phyloP scores from a whole-genome alignment of 2,113 vertebrate species.

The Lagopus muta region DNA sequence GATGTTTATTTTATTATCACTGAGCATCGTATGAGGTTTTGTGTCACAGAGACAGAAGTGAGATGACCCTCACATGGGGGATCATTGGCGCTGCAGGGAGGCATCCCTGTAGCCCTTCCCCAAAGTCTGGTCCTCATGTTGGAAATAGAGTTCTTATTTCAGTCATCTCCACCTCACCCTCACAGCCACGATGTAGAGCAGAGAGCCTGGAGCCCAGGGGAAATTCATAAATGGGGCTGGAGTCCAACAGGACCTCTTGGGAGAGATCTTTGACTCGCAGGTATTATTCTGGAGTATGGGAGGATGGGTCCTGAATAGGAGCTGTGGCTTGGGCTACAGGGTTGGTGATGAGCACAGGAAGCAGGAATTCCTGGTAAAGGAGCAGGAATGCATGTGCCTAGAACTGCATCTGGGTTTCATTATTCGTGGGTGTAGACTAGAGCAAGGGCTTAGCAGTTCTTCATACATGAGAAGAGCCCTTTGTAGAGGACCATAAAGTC shows the following conservation, averaged over 20 bases:
- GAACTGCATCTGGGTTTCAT: background rate
- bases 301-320: background rate
- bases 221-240: background rate
- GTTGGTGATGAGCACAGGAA: background rate
- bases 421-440: background rate
- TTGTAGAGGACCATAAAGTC: background rate
- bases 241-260: background rate
- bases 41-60: constrained; percentile 62
- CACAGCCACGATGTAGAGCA: background rate
- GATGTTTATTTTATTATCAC: constrained; percentile 87
- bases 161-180: background rate
- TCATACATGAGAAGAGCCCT: background rate
- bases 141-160: background rate
- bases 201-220: background rate
- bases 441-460: background rate
- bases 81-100: fast-evolving
- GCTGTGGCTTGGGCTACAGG: background rate
- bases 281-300: background rate
- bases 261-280: background rate
- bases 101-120: background rate
- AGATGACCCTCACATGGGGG: background rate
- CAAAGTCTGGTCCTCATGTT: background rate
- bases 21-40: constrained; percentile 73
- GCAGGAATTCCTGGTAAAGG: too few species aligned
- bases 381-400: fast-evolving